Base-by-base conservation (phyloP, 64 coral and sea anemone species). In the Exaiptasia diaphana region DNA sequence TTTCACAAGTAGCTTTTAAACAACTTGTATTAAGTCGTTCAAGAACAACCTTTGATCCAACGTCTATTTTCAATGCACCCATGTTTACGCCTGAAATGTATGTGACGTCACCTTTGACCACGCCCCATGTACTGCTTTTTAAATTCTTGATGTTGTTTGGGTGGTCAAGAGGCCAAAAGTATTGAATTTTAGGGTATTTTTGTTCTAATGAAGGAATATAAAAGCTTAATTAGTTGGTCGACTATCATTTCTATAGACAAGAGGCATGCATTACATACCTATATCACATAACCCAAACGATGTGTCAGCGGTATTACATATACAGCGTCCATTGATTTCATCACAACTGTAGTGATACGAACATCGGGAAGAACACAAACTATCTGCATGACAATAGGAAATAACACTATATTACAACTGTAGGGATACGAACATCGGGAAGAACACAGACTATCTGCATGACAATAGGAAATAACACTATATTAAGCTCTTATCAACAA, bases 301-400 rank as follows among this genome's bases (percentile, higher is more conserved):
- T 17, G 62, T 42, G 33, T 74, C 33, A 12, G 64, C 49, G 6
- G 21, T 14, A 0, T 32, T 71, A 38, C 82, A 85, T 22, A 25
- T 5, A 41, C 82, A 85, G 27, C 52, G 22, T 17, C 68, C 82
- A 22, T 35, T 85, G 18, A 85, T 62, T 46, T 85, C 82, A 33
- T 83, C 80, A 25, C 80, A 83, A 15, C 21, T 18, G 15, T 83
- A 31, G 25, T 72, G 21, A n/a, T 54, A 83, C 20, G 80, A 67
- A 53, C 80, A 83, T 11, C 14, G 43, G 3, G 48, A n/a, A 27
- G 43, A 38, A 21, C 80, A 83, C 46, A 83, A 12, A 12, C 64
- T 64, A 3, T 15, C 80, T 83, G 28, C n/a, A n/a, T 2, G 26
- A 28, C 49, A 53, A 57, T 53, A 7, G 54, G 23, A 14, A 36